Base-by-base conservation (phyloP, 2,797 vertebrate genomes). In the Vireo griseus region DNA sequence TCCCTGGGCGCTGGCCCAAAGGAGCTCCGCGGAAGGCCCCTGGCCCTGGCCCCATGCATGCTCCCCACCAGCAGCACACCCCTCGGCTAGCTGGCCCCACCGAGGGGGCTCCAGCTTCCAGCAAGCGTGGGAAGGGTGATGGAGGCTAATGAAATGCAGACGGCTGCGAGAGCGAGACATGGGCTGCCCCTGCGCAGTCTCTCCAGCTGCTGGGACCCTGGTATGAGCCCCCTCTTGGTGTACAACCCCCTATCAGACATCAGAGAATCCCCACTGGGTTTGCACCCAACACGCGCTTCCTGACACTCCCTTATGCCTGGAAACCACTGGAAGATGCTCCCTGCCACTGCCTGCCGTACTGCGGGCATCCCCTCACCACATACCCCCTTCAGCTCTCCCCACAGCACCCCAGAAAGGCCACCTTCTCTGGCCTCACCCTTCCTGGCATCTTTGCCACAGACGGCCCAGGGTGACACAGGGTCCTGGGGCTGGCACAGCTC, bases 91-190 rank as follows among this genome's bases (percentile, higher is more conserved):
- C 76, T 29, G 37, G 92, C 92, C 90, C 73, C 94, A 78, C 73
- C 5, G 26, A 87, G 78, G 72, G 73, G 61, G 68, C 54, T 84
- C 50, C 50, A n/a, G 88, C 95, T 90, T 91, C 94, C 80, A 92
- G 88, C 11, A 1, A 92, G 88, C 76, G 69, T 92, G 92, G 94
- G 94, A 95, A 96, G 88, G 88, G 94, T 94, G 94, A 92, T n/a
- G 7, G 88, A 90, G 71, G 90, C 77, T 93, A 94, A 94, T 88
- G 69, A 92, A 93, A 74, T 3, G 15, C 96, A 94, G 94, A 48
- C 55, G 10, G 91, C 58, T 0, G 1, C 1, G 0, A 67, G n/a
- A 94, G 59, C 1, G 0, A 92, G 59, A 47, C 78, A 55, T 0
- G 0, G 65, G 75, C 82, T 90, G 65, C 57, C 54, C 47, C 54